A percentile compares a stretch with the other conserved stretches of the same genome.
phyloP scores from a whole-genome alignment of 92 coral and sea anemone genomes.

The Palythoa heliodiscus region DNA sequence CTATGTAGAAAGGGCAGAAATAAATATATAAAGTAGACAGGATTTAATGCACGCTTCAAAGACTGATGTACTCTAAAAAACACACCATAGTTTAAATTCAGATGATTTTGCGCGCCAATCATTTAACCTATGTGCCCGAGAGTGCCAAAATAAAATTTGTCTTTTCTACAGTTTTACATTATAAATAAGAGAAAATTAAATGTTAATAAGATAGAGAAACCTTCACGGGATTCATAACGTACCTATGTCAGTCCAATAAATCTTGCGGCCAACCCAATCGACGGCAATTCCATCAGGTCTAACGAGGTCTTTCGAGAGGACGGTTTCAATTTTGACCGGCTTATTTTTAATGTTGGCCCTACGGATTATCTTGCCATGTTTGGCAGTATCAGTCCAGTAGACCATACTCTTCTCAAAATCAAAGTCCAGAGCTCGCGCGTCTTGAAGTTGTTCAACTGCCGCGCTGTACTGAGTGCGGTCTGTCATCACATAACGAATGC shows the following conservation, averaged over 20 bases:
- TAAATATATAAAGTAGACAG: background rate
- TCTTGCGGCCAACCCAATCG: slow-evolving; percentile 95
- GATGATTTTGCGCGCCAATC: too few species aligned
- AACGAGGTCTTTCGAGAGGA: slow-evolving; percentile 56
- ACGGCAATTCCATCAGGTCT: slow-evolving; percentile 78
- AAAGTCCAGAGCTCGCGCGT: slow-evolving; percentile 81
- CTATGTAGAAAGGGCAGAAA: background rate
- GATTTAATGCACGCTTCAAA: background rate
- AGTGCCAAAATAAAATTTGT: too few species aligned
- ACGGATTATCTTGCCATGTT: slow-evolving; percentile 50
- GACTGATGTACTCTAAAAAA: background rate
- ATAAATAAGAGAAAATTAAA: background rate
- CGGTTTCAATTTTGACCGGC: slow-evolving; percentile 55
- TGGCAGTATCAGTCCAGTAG: slow-evolving; percentile 83
- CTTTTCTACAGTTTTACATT: too few species aligned
- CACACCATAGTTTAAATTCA: too few species aligned
- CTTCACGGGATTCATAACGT: background rate
- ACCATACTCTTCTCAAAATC: slow-evolving; percentile 71
- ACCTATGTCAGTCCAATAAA: slow-evolving; percentile 93
- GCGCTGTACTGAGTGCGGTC: slow-evolving; percentile 75
- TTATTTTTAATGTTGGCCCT: slow-evolving; percentile 63
- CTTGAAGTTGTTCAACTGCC: slow-evolving; percentile 61
- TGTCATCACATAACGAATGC: slow-evolving; percentile 77
- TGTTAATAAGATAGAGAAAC: background rate
- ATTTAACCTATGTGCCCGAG: background rate